Percentiles rank a stretch among this genome's conserved stretches.
phyloP scores from a whole-genome alignment of 2,113 vertebrate species.

The Lichenostomus cassidix region DNA sequence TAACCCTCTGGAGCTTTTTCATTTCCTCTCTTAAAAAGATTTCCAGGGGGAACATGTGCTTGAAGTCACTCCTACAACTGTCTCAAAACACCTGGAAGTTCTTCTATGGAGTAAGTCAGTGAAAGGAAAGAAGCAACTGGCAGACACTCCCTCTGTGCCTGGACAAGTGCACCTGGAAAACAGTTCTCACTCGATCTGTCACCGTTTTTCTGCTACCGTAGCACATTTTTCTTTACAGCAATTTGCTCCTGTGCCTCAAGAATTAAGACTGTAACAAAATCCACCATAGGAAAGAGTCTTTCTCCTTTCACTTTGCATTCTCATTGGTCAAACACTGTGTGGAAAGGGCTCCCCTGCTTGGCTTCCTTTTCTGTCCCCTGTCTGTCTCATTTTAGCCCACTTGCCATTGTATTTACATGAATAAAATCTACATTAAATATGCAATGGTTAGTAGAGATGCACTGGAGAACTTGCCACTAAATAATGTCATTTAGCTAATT shows the following conservation, averaged over 20 bases:
- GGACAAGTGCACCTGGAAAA: neutral
- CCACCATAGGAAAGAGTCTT: neutral
- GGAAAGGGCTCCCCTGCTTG: neutral
- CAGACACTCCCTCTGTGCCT: neutral
- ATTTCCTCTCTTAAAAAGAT: neutral
- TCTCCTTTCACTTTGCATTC: neutral
- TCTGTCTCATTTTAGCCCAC: neutral
- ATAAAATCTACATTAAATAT: neutral
- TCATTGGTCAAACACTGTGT: neutral
- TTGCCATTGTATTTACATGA: neutral
- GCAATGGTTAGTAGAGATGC: neutral
- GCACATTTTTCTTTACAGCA: neutral
- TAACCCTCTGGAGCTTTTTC: neutral
- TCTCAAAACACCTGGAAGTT: neutral
- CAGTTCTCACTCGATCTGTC: neutral
- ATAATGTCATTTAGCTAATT: slow-evolving; percentile 7
- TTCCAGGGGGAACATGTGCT: rapidly evolving
- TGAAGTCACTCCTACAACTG: neutral
- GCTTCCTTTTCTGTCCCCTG: neutral
- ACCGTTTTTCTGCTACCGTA: neutral
- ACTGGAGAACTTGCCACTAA: neutral
- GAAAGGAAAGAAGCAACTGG: neutral
- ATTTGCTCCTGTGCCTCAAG: neutral
- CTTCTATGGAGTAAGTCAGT: neutral
- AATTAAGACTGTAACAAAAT: neutral